Evolutionary conservation across 2,888 invertebrate genomes (phyloP).

Genomic region (Drosophila phalerata): DNA sequence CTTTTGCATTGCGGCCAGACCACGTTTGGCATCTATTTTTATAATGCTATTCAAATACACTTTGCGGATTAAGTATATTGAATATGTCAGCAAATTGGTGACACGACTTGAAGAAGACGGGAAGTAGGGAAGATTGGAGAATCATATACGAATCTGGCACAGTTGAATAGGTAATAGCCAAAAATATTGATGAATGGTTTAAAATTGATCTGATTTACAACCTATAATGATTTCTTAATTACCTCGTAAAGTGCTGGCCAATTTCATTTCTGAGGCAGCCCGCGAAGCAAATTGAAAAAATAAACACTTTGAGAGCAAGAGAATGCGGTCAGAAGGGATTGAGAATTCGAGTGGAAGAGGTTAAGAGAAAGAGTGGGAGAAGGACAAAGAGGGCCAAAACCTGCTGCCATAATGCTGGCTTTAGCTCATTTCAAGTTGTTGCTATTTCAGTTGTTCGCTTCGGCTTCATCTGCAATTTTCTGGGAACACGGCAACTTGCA

Average conservation of each 20-base stretch:
- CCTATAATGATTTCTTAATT: no score
- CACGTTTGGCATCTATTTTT: constrained; percentile 46
- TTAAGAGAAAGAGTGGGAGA: background rate
- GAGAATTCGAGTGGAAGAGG: constrained; percentile 15
- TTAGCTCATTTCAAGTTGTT: constrained; percentile 41
- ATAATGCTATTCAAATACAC: constrained; percentile 22
- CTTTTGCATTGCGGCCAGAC: constrained; percentile 54
- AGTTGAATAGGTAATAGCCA: no score
- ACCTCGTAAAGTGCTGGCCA: constrained; percentile 61
- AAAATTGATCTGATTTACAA: no score
- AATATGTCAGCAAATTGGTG: background rate
- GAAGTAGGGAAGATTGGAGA: background rate
- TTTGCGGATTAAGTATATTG: background rate
- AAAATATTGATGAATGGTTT: no score
- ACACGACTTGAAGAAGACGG: background rate
- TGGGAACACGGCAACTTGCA: constrained; percentile 29
- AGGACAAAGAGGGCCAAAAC: constrained; percentile 4
- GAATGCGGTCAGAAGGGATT: constrained; percentile 32
- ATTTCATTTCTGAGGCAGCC: constrained; percentile 56
- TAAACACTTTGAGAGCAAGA: constrained; percentile 7
- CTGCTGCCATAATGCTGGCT: constrained; percentile 43
- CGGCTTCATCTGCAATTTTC: constrained; percentile 24
- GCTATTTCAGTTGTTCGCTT: constrained; percentile 28
- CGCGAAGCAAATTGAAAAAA: constrained; percentile 48
- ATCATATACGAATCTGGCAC: background rate